A percentile compares a stretch with the other conserved stretches of the same genome.
These are phyloP conservation scores for Eustalomyia histrio DNA, from an alignment of 2,888 invertebrate species.

Conservation along the genomic window DNA sequence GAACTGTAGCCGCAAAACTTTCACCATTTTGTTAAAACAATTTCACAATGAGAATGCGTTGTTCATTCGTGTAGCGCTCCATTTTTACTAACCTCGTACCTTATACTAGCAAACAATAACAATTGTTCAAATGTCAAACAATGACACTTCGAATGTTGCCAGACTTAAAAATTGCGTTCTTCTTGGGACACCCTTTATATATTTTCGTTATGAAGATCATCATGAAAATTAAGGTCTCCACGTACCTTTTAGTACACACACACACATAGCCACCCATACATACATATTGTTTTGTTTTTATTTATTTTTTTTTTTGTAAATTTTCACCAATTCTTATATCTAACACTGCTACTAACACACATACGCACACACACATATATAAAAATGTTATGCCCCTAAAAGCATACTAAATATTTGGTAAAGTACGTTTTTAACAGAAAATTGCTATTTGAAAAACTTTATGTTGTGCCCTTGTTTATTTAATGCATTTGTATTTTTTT, in stretches of 20 bases:
- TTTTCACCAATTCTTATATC: not conserved
- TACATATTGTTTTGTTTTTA: not conserved
- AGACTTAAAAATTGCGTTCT: too few relatives aligned
- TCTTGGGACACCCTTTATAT: too few relatives aligned
- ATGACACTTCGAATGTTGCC: too few relatives aligned
- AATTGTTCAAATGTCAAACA: too few relatives aligned
- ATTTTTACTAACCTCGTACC: too few relatives aligned
- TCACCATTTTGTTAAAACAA: too few relatives aligned
- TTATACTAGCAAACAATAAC: too few relatives aligned
- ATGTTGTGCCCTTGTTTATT: constrained; percentile 25
- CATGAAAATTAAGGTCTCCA: constrained; percentile 56
- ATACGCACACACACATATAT: too few relatives aligned
- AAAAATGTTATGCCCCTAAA: constrained; percentile 45
- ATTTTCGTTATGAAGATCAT: constrained; percentile 47
- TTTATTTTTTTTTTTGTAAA: not conserved
- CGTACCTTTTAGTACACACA: constrained; percentile 24
- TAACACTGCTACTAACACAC: not conserved
- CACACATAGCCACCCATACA: not conserved
- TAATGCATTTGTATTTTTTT: constrained; percentile 11
- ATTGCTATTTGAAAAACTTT: constrained; percentile 24
- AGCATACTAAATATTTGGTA: constrained; percentile 42
- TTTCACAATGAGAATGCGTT: too few relatives aligned
- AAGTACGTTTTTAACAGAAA: constrained; percentile 25
- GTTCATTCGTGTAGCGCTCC: too few relatives aligned
- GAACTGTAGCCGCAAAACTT: too few relatives aligned